Percentiles rank a stretch among this genome's conserved stretches.
phyloP scores from a whole-genome alignment of 2,113 vertebrate species.

The Lycaon pictus region DNA sequence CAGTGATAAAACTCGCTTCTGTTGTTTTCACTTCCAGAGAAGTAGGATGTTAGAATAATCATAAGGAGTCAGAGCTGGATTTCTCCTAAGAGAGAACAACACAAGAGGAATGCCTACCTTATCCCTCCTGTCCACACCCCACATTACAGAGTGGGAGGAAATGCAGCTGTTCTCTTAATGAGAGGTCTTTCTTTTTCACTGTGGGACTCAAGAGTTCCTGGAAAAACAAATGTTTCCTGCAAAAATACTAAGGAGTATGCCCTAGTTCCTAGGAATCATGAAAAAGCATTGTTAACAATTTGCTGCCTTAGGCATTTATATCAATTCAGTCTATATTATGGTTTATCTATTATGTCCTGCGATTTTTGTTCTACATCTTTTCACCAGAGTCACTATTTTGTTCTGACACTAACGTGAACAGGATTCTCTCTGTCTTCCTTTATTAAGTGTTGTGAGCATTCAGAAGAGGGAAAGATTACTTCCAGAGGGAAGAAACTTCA shows the following conservation, averaged over 20 bases:
- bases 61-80: neutral
- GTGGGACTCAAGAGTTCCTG: neutral
- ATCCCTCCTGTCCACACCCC: neutral
- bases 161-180: too few relatives aligned
- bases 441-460: neutral
- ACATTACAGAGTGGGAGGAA: accelerated
- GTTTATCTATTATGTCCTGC: neutral
- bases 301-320: neutral
- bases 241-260: neutral
- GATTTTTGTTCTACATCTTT: neutral
- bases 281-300: neutral
- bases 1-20: neutral
- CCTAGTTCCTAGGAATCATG: neutral
- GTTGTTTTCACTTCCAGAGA: conserved; percentile 39
- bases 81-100: neutral
- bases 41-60: neutral
- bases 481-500: neutral
- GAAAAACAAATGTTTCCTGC: neutral
- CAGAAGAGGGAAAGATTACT: neutral
- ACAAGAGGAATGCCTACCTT: neutral
- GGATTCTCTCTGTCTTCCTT: neutral
- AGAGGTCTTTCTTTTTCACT: neutral
- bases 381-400: neutral
- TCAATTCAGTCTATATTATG: neutral
- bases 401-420: neutral